phyloP scores from a whole-genome alignment of 2,888 invertebrate genomes.

The Tinea pellionella region DNA sequence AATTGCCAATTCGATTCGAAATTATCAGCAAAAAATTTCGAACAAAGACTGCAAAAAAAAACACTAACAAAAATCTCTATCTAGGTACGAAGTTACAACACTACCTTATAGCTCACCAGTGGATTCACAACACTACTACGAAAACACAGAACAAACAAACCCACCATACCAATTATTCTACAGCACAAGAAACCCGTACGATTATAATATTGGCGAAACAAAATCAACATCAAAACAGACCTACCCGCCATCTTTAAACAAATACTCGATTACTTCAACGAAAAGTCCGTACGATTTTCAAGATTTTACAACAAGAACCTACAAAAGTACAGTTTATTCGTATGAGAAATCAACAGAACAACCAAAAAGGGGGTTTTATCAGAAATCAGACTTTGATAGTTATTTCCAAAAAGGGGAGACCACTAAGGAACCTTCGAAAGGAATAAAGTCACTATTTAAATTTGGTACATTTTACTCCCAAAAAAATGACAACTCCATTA shows the following conservation, averaged over 20 bases:
- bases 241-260: constrained; percentile 41
- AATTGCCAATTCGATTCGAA: too few species aligned
- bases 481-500: constrained; percentile 57
- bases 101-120: constrained; percentile 51
- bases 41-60: too few species aligned
- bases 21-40: too few species aligned
- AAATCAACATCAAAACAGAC: constrained; percentile 23
- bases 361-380: constrained; percentile 46
- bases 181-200: constrained; percentile 26
- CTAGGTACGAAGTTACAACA: constrained; percentile 59
- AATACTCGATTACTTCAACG: constrained; percentile 60
- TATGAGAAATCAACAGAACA: constrained; percentile 24
- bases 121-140: constrained; percentile 28
- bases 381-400: constrained; percentile 44
- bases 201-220: constrained; percentile 26
- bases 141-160: constrained; percentile 24
- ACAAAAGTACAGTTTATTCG: constrained; percentile 26
- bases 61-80: background rate
- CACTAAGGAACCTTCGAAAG: constrained; percentile 61
- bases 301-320: constrained; percentile 48
- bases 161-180: constrained; percentile 33
- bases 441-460: constrained; percentile 49
- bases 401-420: constrained; percentile 51
- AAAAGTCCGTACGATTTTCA: constrained; percentile 69
- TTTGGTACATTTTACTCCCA: constrained; percentile 55